Evolutionary conservation across 2,113 vertebrate species (phyloP).

Genomic region (Puma concolor): DNA sequence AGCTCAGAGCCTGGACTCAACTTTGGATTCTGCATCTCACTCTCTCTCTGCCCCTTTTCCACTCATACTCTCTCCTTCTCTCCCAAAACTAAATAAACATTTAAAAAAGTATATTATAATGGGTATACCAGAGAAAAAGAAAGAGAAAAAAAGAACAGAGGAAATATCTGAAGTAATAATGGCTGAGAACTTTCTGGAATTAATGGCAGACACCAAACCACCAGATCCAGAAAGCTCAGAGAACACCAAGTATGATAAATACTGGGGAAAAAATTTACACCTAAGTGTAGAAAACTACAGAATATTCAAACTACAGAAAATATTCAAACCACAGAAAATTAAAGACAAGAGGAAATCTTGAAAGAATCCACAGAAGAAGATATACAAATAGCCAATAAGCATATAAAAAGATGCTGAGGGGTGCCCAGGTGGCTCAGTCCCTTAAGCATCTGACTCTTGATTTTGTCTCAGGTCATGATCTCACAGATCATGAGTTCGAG

Average conservation of each 20-base stretch:
- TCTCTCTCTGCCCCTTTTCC: too few relatives aligned
- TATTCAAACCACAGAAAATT: not conserved
- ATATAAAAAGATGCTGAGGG: not conserved
- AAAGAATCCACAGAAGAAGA: conserved; percentile 11
- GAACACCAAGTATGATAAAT: not conserved
- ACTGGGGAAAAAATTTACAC: not conserved
- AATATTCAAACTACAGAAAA: conserved; percentile 20
- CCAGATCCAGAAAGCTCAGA: not conserved
- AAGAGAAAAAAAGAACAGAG: not conserved
- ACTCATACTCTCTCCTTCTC: too few relatives aligned
- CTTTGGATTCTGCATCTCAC: too few relatives aligned
- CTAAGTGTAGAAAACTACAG: not conserved
- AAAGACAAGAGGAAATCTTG: not conserved
- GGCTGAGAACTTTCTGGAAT: not conserved
- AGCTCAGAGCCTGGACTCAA: too few relatives aligned
- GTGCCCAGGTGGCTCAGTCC: too few relatives aligned
- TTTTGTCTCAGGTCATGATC: too few relatives aligned
- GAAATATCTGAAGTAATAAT: not conserved
- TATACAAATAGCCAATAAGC: not conserved
- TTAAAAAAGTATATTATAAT: not conserved
- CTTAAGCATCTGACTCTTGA: too few relatives aligned
- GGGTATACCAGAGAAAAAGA: not conserved
- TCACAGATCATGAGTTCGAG: too few relatives aligned
- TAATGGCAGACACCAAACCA: not conserved
- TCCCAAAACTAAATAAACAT: not conserved